phyloP scores from a whole-genome alignment of 1,140 invertebrate genomes.

The Ectropis grisescens region DNA sequence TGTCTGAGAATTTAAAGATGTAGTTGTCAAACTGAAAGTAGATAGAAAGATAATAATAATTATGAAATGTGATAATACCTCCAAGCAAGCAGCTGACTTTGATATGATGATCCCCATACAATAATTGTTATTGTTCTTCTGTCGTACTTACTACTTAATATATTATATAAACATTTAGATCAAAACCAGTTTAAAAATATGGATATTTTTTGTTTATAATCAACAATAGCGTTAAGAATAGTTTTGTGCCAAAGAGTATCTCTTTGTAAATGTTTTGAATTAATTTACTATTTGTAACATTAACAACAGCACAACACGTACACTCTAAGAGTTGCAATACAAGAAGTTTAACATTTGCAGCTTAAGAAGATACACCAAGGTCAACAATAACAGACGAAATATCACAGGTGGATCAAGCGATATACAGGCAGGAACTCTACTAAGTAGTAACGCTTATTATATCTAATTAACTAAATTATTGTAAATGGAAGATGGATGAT shows the following conservation, averaged over 20 bases:
- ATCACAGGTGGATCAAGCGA: slow-evolving; percentile 64
- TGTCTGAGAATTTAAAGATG: too few relatives aligned
- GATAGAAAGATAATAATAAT: too few relatives aligned
- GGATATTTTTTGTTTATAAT: too few relatives aligned
- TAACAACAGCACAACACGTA: slow-evolving; percentile 18
- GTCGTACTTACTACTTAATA: too few relatives aligned
- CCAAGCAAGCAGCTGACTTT: slow-evolving; percentile 47
- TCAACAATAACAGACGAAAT: slow-evolving; percentile 47
- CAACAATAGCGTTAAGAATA: too few relatives aligned
- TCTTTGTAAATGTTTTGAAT: too few relatives aligned
- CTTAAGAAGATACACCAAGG: slow-evolving; percentile 30
- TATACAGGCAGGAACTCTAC: slow-evolving; percentile 61
- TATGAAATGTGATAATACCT: slow-evolving; percentile 31
- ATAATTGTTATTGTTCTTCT: too few relatives aligned
- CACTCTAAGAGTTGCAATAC: slow-evolving; percentile 28
- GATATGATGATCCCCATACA: slow-evolving; percentile 62
- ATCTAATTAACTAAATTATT: slow-evolving; percentile 20
- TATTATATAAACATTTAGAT: too few relatives aligned
- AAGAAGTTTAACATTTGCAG: slow-evolving; percentile 35
- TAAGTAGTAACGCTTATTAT: slow-evolving; percentile 27
- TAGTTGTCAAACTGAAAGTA: too few relatives aligned
- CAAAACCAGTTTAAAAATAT: too few relatives aligned
- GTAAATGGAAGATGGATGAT: slow-evolving; percentile 16
- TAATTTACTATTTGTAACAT: too few relatives aligned
- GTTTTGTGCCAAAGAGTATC: too few relatives aligned